These are phyloP conservation scores for Glyptemys insculpta DNA, from an alignment of 2,797 vertebrate species.

Conservation along the genomic window DNA sequence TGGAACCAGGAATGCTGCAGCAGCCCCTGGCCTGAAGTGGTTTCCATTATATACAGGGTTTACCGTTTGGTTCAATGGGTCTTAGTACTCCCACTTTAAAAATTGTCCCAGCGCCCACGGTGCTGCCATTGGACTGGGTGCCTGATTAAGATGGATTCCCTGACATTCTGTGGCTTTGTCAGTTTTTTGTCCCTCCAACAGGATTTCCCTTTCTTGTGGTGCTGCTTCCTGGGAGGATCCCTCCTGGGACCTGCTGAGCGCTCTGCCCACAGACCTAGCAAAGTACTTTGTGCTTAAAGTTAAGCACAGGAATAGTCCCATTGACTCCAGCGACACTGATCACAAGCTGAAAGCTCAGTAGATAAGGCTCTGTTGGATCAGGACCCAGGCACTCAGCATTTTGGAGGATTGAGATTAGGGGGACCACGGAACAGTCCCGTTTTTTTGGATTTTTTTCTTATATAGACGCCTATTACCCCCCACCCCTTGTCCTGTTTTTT, in stretches of 20 bases:
- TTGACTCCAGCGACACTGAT: background rate
- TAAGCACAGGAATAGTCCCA: background rate
- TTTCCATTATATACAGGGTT: too few relatives aligned
- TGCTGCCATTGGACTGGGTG: conserved; percentile 10
- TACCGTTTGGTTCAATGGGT: too few relatives aligned
- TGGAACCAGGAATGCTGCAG: too few relatives aligned
- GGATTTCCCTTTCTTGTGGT: conserved; percentile 49
- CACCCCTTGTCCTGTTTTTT: too few relatives aligned
- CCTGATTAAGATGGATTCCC: conserved; percentile 50
- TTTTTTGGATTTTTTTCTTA: too few relatives aligned
- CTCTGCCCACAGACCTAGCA: background rate
- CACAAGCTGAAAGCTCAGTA: background rate
- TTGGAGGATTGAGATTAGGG: background rate
- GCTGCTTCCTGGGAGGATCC: background rate
- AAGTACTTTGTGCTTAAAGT: background rate
- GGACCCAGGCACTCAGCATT: background rate
- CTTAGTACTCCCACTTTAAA: too few relatives aligned
- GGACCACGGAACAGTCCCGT: too few relatives aligned
- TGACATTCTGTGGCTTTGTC: conserved; percentile 20
- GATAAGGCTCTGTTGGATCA: conserved; percentile 22
- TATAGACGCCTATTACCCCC: too few relatives aligned
- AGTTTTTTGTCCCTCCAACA: conserved; percentile 7
- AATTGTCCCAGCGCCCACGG: too few relatives aligned
- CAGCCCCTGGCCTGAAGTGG: too few relatives aligned
- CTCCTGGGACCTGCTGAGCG: background rate